Percentiles rank a stretch among this genome's conserved stretches.
phyloP scores from a whole-genome alignment of 1,140 invertebrate genomes.

The Drosophila bifasciata region DNA sequence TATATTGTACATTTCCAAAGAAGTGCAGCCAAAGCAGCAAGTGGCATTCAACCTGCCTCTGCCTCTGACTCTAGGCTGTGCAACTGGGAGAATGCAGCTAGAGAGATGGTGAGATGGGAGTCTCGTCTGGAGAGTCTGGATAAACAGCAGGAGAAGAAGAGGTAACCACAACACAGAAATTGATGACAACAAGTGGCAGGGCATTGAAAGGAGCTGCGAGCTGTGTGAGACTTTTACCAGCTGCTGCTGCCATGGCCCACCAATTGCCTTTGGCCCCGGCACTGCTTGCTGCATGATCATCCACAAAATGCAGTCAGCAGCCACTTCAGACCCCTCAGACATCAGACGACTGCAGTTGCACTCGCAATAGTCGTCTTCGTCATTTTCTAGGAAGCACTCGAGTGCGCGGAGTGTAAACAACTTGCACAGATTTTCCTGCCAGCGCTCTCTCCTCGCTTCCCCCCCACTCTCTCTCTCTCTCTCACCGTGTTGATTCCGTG shows the following conservation, averaged over 20 bases:
- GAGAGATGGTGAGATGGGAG: background rate
- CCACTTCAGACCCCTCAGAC: constrained; percentile 52
- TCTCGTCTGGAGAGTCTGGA: constrained; percentile 10
- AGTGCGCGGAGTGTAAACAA: constrained; percentile 71
- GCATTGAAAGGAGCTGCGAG: constrained; percentile 65
- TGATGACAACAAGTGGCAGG: constrained; percentile 82
- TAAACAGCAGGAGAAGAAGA: constrained; percentile 35
- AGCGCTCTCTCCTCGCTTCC: constrained; percentile 10
- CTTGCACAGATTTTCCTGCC: constrained; percentile 54
- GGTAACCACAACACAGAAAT: constrained; percentile 43
- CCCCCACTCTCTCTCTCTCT: background rate
- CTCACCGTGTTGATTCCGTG: background rate
- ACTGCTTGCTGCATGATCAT: constrained; percentile 67
- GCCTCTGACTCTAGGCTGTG: no score
- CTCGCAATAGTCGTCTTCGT: constrained; percentile 38
- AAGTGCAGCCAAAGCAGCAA: constrained; percentile 67
- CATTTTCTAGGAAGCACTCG: constrained; percentile 81
- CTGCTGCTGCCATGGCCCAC: constrained; percentile 13
- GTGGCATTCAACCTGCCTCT: constrained; percentile 50
- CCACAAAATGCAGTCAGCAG: constrained; percentile 55
- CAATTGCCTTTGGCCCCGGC: constrained; percentile 44
- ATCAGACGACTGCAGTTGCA: constrained; percentile 28
- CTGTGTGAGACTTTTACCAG: constrained; percentile 48
- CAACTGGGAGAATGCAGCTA: background rate
- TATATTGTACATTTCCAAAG: constrained; percentile 44